Percentiles rank a stretch among this genome's conserved stretches.
These are phyloP conservation scores for Gallinago paraguaiae DNA, from an alignment of 2,113 vertebrate species.

Conservation along the genomic window DNA sequence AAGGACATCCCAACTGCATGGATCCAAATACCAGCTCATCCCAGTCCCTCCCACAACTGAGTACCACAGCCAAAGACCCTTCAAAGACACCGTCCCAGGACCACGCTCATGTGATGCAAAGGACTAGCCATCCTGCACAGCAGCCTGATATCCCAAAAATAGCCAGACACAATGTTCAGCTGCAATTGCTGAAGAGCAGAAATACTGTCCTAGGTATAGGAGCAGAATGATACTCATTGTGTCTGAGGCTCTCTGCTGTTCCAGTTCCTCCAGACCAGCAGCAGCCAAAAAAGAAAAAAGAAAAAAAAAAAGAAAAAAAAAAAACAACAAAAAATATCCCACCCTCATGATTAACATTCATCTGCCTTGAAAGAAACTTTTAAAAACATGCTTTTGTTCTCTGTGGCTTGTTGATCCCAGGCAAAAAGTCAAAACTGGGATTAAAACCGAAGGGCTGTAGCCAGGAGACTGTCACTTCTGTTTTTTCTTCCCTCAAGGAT, in stretches of 20 bases:
- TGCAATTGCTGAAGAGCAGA: not conserved
- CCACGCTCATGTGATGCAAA: not conserved
- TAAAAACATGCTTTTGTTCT: constrained; percentile 51
- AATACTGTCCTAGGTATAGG: not conserved
- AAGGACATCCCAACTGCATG: not conserved
- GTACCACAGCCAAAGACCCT: not conserved
- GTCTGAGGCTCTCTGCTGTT: not conserved
- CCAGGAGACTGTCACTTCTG: constrained; percentile 47
- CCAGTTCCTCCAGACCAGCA: not conserved
- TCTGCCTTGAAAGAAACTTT: constrained; percentile 40
- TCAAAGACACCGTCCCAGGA: not conserved
- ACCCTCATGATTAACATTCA: constrained; percentile 32
- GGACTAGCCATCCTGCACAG: not conserved
- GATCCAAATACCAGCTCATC: not conserved
- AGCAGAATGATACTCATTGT: not conserved
- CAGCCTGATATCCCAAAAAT: not conserved
- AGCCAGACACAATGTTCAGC: not conserved
- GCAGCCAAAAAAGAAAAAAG: not conserved
- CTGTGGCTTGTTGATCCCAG: not conserved
- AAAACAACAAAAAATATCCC: not conserved
- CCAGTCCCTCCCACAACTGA: not conserved
- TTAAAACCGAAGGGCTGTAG: constrained; percentile 15
- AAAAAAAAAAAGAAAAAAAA: not conserved
- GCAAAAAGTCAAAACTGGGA: constrained; percentile 56
- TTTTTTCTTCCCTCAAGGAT: constrained; percentile 35